A percentile compares a stretch with the other conserved stretches of the same genome.
Evolutionary conservation across 2,888 invertebrate species (phyloP).

Genomic region (Caenorhabditis sp.): DNA sequence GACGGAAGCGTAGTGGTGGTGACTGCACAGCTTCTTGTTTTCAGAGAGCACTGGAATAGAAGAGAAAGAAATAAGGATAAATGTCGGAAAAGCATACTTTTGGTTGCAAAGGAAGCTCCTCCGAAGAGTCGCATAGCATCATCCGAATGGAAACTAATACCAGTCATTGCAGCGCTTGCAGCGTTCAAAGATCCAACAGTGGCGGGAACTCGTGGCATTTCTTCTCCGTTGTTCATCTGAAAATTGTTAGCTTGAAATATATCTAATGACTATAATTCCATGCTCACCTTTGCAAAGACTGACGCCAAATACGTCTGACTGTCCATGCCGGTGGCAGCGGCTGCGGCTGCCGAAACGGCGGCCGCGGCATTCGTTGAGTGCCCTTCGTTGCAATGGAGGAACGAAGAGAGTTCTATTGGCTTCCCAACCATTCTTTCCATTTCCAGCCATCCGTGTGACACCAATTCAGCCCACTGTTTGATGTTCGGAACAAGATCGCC

Average conservation of each 20-base stretch:
- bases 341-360: conserved; percentile 67
- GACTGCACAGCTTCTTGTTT: conserved; percentile 25
- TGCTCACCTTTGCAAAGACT: conserved; percentile 32
- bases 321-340: conserved; percentile 70
- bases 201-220: conserved; percentile 57
- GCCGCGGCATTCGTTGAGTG: conserved; percentile 68
- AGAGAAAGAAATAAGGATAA: background rate
- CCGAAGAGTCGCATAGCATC: conserved; percentile 47
- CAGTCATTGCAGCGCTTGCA: conserved; percentile 53
- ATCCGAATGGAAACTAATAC: conserved; percentile 50
- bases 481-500: conserved; percentile 58
- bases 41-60: conserved; percentile 26
- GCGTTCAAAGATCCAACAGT: conserved; percentile 59
- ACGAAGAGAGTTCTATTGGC: conserved; percentile 46
- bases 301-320: conserved; percentile 50
- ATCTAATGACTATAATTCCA: too few relatives aligned
- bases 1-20: conserved; percentile 27
- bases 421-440: conserved; percentile 55
- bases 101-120: conserved; percentile 41
- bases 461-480: conserved; percentile 45
- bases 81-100: conserved; percentile 13
- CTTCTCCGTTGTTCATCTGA: conserved; percentile 59
- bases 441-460: conserved; percentile 55
- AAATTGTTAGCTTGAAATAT: too few relatives aligned
- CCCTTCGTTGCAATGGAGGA: conserved; percentile 24